Evolutionary conservation across 2,797 vertebrate genomes (phyloP).

Genomic region (Poliocrania exsul): DNA sequence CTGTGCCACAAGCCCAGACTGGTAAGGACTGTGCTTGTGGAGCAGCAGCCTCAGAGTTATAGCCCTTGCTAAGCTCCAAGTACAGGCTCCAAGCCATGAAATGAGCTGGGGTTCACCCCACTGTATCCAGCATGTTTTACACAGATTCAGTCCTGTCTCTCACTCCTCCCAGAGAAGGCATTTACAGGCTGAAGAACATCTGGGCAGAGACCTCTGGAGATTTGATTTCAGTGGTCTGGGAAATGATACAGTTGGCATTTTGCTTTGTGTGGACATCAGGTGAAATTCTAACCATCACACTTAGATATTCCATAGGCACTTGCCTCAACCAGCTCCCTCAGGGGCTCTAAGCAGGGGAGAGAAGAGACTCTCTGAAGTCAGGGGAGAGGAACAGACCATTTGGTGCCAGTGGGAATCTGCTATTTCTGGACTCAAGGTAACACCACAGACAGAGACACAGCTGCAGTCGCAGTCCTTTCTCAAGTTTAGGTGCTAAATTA

Average conservation of each 20-base stretch:
- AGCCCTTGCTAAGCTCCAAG: not conserved
- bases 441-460: fast-evolving
- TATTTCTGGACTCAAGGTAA: not conserved
- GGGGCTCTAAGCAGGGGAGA: not conserved
- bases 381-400: not conserved
- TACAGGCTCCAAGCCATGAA: not conserved
- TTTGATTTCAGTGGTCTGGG: not conserved
- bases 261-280: not conserved
- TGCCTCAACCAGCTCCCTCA: not conserved
- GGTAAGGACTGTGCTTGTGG: not conserved
- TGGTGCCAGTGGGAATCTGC: not conserved
- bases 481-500: not conserved
- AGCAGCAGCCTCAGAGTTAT: not conserved
- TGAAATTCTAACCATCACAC: not conserved
- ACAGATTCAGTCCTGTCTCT: not conserved
- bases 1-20: conserved; percentile 6
- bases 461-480: not conserved
- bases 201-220: not conserved
- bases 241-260: fast-evolving
- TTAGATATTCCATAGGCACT: fast-evolving
- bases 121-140: fast-evolving
- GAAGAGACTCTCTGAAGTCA: not conserved
- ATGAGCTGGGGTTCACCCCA: not conserved
- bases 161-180: not conserved
- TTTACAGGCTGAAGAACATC: not conserved